These are phyloP conservation scores for Rotaria macrura DNA, from an alignment of 2,888 invertebrate species.

Conservation along the genomic window DNA sequence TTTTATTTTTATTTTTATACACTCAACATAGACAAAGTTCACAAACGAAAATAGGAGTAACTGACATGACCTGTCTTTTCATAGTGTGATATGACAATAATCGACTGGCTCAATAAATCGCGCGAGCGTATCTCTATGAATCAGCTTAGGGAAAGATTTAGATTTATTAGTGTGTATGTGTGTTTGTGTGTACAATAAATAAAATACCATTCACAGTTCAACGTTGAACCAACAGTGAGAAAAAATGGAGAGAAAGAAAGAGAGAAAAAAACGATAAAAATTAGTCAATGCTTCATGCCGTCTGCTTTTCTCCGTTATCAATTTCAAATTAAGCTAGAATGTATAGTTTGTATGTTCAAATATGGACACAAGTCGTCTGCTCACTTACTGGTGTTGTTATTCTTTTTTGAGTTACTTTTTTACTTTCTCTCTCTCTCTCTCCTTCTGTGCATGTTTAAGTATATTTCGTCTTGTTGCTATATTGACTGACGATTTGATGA, in stretches of 20 bases:
- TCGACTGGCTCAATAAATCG: neutral
- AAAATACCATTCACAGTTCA: neutral
- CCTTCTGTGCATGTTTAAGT: neutral
- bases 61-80: neutral
- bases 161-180: neutral
- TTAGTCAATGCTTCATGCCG: neutral
- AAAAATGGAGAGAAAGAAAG: neutral
- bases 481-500: neutral
- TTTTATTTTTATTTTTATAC: neutral
- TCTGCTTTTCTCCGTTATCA: slow-evolving; percentile 10
- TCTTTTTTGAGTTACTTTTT: neutral
- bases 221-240: neutral
- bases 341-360: neutral
- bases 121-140: neutral
- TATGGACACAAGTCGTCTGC: neutral
- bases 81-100: slow-evolving; percentile 3
- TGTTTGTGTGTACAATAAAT: neutral
- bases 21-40: neutral
- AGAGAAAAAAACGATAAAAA: neutral
- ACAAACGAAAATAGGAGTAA: neutral
- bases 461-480: neutral
- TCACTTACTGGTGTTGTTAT: neutral
- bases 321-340: neutral
- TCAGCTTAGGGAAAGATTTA: neutral
- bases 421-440: too few relatives aligned